Evolutionary conservation across 2,113 vertebrate species (phyloP), one percentile per base, ranked within the genome.

Genomic region (Corynorhinus townsendii): DNA sequence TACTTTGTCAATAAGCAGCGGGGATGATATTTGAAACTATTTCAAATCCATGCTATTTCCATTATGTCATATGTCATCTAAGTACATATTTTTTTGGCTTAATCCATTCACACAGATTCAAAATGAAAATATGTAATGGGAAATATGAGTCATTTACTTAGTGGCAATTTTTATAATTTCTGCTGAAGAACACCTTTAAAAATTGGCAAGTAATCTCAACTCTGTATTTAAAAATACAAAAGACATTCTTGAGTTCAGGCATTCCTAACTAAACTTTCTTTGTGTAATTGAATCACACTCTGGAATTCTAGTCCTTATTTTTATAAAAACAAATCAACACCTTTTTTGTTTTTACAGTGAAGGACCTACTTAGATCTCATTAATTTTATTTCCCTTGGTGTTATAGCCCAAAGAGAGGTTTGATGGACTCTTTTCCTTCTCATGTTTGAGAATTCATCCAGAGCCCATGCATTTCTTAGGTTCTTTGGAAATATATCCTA

Each of bases 211-310:
- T n/a, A 52, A 86, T 73, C 86, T 54, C 30, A 89, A 79, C 12
- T 90, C 77, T 73, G 30, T n/a, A 75, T 90, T 87, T 88, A 72
- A 93, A 93, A 94, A 92, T 62, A 68, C 4, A 93, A 94, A 92
- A 54, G 47, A 68, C 16, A 76, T 47, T 66, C 19, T 82, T 88
- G 38, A 90, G 14, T 76, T 88, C 40, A 85, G 59, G 15, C 28
- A 71, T 81, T 95, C 4, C 4, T 93, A 49, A 81, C 28, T 35
- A 93, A 88, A 95, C 12, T 84, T 95, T 94, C 26, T 91, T 92
- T 87, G 3, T 77, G 19, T 62, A 72, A 94, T 56, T 49, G 86
- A 83, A 49, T 90, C 52, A 64, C 14, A 85, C 19, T 40, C 38
- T 87, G 22, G 54, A 69, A 62, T 64, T 96, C 45, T 64, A 52